These are phyloP conservation scores for Cremastinae sp. DNA, from an alignment of 2,888 invertebrate species.

Conservation along the genomic window DNA sequence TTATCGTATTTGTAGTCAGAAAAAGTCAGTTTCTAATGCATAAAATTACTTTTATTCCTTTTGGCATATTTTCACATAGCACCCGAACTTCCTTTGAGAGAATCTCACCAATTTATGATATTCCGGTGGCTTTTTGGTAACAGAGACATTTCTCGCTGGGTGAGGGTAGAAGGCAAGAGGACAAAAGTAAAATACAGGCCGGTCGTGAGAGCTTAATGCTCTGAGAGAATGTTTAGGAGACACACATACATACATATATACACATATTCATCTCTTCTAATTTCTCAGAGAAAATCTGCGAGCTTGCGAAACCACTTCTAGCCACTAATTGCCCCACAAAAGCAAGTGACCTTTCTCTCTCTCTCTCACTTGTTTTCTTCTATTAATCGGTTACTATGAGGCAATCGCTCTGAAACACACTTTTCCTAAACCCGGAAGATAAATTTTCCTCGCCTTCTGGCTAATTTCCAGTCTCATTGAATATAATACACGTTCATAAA, in stretches of 20 bases:
- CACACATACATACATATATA: no score
- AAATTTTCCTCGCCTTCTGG: slow-evolving; percentile 33
- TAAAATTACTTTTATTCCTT: no score
- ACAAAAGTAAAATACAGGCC: slow-evolving; percentile 42
- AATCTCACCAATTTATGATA: slow-evolving; percentile 42
- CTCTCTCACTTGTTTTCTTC: not conserved
- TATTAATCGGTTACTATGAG: not conserved
- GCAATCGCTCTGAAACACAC: not conserved
- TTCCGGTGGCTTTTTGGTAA: slow-evolving; percentile 10
- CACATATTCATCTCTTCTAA: not conserved
- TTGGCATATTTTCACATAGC: no score
- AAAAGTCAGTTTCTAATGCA: no score
- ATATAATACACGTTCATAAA: slow-evolving; percentile 21
- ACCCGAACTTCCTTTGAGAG: slow-evolving; percentile 48
- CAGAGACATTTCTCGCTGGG: not conserved
- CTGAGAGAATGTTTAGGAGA: not conserved
- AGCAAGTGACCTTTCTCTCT: slow-evolving; percentile 42
- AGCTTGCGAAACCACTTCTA: slow-evolving; percentile 47
- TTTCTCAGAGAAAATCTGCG: slow-evolving; percentile 40
- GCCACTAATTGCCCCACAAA: slow-evolving; percentile 56
- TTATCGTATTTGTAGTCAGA: no score
- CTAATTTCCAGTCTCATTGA: slow-evolving; percentile 18
- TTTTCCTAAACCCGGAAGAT: slow-evolving; percentile 11
- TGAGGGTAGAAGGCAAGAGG: slow-evolving; percentile 3
- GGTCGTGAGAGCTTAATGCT: slow-evolving; percentile 39